Evolutionary conservation across 2,113 vertebrate genomes (phyloP).

Genomic region (Elachura formosa): DNA sequence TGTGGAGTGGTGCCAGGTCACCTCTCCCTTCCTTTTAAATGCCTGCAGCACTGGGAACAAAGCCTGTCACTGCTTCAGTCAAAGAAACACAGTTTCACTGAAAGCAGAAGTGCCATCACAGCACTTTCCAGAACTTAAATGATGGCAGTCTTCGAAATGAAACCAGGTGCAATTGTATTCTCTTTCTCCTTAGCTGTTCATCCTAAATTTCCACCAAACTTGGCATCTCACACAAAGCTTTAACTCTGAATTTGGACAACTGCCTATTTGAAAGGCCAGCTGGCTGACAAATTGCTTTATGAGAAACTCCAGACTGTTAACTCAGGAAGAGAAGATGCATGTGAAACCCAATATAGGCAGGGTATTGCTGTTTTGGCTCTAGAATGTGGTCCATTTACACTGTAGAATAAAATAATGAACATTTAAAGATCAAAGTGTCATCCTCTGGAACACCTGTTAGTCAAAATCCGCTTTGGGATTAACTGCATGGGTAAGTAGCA

Average conservation of each 20-base stretch:
- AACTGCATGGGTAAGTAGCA: conserved; percentile 22
- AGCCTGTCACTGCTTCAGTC: background rate
- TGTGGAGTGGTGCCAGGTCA: fast-evolving
- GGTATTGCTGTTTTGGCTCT: background rate
- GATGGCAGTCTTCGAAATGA: background rate
- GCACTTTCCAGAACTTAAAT: background rate
- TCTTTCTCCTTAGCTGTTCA: background rate
- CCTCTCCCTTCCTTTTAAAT: background rate
- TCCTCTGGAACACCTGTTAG: conserved; percentile 51
- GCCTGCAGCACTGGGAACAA: background rate
- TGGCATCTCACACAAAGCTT: background rate
- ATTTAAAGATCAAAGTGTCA: conserved; percentile 45
- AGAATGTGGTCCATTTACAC: background rate
- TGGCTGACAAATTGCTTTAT: background rate
- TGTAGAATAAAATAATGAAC: conserved; percentile 38
- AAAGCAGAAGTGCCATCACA: background rate
- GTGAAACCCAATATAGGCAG: background rate
- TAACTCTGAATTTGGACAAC: background rate
- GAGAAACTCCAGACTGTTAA: background rate
- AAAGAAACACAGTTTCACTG: background rate
- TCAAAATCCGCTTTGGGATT: background rate
- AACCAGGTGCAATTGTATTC: background rate
- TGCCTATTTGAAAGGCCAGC: conserved; percentile 4
- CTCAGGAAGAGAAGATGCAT: background rate
- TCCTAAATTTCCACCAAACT: background rate